Evolutionary conservation across 2,797 vertebrate genomes (phyloP).

Genomic region (Acanthiza pusilla): DNA sequence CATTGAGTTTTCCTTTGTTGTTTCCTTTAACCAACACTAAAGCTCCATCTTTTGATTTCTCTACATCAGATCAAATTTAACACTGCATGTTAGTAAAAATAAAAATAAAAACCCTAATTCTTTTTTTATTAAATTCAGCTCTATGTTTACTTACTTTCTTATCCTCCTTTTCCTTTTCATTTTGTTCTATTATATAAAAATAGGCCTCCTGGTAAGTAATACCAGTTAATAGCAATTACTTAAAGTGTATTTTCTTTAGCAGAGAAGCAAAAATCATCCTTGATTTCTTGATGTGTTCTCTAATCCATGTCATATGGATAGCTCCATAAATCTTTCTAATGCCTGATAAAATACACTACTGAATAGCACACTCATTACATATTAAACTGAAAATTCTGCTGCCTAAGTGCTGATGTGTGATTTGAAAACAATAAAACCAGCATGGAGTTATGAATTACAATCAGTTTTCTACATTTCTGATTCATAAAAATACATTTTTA

Average conservation of each 20-base stretch:
- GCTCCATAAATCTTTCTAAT: conserved; percentile 6
- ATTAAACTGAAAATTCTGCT: conserved; percentile 21
- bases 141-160: not conserved
- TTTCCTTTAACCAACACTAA: not conserved
- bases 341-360: not conserved
- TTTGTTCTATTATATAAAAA: not conserved
- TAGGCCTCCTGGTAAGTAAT: not conserved
- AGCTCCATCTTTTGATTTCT: not conserved
- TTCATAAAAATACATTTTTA: conserved; percentile 16
- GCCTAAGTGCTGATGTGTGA: not conserved
- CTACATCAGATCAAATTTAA: not conserved
- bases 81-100: not conserved
- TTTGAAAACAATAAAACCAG: conserved; percentile 39
- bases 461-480: conserved; percentile 15
- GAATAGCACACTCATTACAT: not conserved
- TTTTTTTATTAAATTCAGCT: not conserved
- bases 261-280: not conserved
- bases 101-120: not conserved
- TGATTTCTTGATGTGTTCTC: not conserved
- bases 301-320: not conserved
- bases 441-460: conserved; percentile 18
- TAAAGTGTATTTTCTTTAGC: not conserved
- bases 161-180: not conserved
- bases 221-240: conserved; percentile 3
- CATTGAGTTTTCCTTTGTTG: not conserved